phyloP scores from a whole-genome alignment of 2,888 invertebrate genomes.

The Agrilus cyanescens region DNA sequence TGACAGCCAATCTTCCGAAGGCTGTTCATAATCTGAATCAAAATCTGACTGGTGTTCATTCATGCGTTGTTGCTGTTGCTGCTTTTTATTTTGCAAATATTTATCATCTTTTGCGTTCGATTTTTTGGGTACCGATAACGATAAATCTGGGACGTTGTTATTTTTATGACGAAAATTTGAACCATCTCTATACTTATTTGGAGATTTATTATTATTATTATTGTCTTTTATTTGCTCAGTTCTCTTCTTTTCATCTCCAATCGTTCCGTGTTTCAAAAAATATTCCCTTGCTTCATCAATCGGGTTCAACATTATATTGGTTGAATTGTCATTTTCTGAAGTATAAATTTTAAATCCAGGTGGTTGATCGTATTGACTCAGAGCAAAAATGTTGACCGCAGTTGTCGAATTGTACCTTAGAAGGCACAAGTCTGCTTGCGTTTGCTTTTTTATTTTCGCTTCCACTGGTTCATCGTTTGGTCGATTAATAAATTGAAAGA shows the following conservation, averaged over 20 bases:
- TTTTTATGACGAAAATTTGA: constrained; percentile 30
- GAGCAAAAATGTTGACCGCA: constrained; percentile 52
- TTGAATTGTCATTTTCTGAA: constrained; percentile 40
- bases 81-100: not conserved
- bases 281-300: constrained; percentile 28
- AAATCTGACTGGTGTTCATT: constrained; percentile 15
- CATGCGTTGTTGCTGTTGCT: no score
- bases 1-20: constrained; percentile 12
- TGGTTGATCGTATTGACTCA: constrained; percentile 51
- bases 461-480: constrained; percentile 7
- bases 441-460: constrained; percentile 16
- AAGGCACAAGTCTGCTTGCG: constrained; percentile 49
- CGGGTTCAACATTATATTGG: constrained; percentile 9
- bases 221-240: constrained; percentile 1
- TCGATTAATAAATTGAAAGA: constrained; percentile 40
- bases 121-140: not conserved
- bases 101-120: not conserved
- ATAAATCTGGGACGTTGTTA: constrained; percentile 1
- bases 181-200: constrained; percentile 15
- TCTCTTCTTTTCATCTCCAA: constrained; percentile 5
- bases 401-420: constrained; percentile 58
- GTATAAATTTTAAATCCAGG: constrained; percentile 64
- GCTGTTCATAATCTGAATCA: constrained; percentile 19
- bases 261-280: constrained; percentile 25
- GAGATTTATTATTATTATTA: not conserved